Evolutionary conservation across 1,140 invertebrate genomes (phyloP).

Genomic region (Mycetomoellerius zeteki): DNA sequence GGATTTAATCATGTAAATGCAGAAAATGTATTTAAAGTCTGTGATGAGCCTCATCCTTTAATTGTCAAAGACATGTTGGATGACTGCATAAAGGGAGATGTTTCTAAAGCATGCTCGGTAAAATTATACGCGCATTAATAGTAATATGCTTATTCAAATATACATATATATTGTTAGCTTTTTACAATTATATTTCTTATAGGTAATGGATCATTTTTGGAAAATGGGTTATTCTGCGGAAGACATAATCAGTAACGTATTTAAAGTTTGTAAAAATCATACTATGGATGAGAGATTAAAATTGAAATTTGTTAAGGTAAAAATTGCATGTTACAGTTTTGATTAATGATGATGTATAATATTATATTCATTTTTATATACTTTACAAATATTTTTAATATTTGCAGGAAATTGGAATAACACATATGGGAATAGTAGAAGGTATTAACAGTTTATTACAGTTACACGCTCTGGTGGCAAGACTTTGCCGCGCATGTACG

Average conservation of each 20-base stretch:
- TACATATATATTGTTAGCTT: conserved; percentile 16
- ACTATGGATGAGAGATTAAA: conserved; percentile 93
- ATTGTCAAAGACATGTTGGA: conserved; percentile 97
- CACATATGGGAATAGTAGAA: conserved; percentile 96
- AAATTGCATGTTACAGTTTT: conserved; percentile 41
- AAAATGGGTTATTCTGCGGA: conserved; percentile 97
- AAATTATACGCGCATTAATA: conserved; percentile 26
- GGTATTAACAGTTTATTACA: conserved; percentile 96
- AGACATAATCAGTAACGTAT: conserved; percentile 98
- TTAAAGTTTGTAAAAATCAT: conserved; percentile 96
- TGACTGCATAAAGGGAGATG: conserved; percentile 93
- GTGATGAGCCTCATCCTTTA: conserved; percentile 99
- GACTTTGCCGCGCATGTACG: conserved; percentile 89
- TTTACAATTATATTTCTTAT: conserved; percentile 39
- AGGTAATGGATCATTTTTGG: conserved; percentile 95
- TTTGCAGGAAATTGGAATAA: conserved; percentile 95
- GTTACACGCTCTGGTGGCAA: conserved; percentile 95
- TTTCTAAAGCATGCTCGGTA: conserved; percentile 95
- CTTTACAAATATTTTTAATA: conserved; percentile 68
- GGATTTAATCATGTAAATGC: conserved; percentile 97
- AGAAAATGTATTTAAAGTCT: conserved; percentile 99
- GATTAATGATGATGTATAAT: background rate
- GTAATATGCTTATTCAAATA: background rate
- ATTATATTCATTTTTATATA: background rate
- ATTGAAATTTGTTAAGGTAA: conserved; percentile 95